Evolutionary conservation across 2,113 vertebrate species (phyloP), one percentile per base, ranked within the genome.

Genomic region (Benitochromis conjunctus): DNA sequence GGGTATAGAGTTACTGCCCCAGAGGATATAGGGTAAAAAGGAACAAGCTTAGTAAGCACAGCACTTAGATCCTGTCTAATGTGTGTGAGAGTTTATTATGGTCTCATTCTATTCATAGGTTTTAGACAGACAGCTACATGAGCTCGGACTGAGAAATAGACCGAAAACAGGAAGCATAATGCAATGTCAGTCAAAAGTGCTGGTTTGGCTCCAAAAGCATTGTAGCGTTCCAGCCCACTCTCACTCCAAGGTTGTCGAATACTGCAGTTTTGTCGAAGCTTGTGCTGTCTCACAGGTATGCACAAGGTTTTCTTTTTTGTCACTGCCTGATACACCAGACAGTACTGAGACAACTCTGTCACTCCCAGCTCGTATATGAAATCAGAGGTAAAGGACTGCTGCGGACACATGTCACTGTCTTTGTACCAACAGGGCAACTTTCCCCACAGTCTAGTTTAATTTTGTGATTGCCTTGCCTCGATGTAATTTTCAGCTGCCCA

Each of bases 41-140:
- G 86, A 92, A 89, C 88, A 80, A 87, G 86, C 90, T 94, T 92
- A 86, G 92, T 85, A 89, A 91, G 93, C 88, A 87, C 43, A 41
- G 85, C 88, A 56, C 86, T 91, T 57, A 54, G 81, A 80, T 71
- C 58, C 81, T 79, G 84, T 92, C 76, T 82, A 81, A 90, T 71
- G 48, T 18, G 51, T 81, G 60, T 54, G 82, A 77, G 66, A 86
- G 84, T 62, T 86, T 46, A 81, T 81, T 38, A 71, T 74, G 86
- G 56, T 81, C 24, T 84, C 78, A 69, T 57, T 89, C 79, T 87
- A 58, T 92, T 94, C 69, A 82, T 71, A 46, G 80, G 36, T 77
- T 69, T 83, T 79, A 29, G 80, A 83, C 66, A 29, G 80, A 82
- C 66, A 9, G 51, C 89, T 86, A 82, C 46, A 56, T 57, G 34